Evolutionary conservation across 2,113 vertebrate species (phyloP), one percentile per base, ranked within the genome.

Genomic region (Hemiscyllium ocellatum): DNA sequence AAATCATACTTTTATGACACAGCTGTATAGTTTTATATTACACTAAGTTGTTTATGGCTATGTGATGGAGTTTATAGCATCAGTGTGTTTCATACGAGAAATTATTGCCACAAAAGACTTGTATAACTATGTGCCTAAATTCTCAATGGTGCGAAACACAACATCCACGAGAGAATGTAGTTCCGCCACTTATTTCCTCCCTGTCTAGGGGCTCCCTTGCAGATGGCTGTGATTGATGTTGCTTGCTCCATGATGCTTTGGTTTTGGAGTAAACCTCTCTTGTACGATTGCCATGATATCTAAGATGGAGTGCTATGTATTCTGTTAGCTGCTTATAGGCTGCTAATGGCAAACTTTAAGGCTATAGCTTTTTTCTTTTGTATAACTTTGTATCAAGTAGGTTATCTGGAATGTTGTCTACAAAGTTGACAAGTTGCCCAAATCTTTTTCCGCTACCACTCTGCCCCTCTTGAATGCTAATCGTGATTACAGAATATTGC

Each of bases 11-110:
- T 93, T 93, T 93, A 66, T 93, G 89, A 20, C 6, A 20, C 89
- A 93, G 89, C 87, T 91, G 87, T 65, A 91, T n/a, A 61, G 87
- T 37, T 93, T 93, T 93, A 20, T 37, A 93, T 93, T 93, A 93
- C 89, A 66, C 29, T 66, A 66, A 65, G 56, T 93, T 93, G 61
- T 68, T 93, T 93, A 93, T 93, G n/a, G 33, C 61, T 93, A 37
- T 37, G 65, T 66, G 4, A 68, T 93, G 33, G 89, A 68, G 89
- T 68, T 93, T 93, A 93, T 93, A 93, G 89, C 65, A 42, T 65
- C 89, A 93, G 6, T 37, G 89, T 66, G 89, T 66, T 93, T 66
- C 61, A 68, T 93, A 37, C 15, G 37, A 37, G 61, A 66, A 68
- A 66, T 93, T 22, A 37, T 66, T 68, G 19, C 89, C 89, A 3